Base-by-base conservation (phyloP, 1,140 invertebrate species). In the Bilobella aurantiaca region DNA sequence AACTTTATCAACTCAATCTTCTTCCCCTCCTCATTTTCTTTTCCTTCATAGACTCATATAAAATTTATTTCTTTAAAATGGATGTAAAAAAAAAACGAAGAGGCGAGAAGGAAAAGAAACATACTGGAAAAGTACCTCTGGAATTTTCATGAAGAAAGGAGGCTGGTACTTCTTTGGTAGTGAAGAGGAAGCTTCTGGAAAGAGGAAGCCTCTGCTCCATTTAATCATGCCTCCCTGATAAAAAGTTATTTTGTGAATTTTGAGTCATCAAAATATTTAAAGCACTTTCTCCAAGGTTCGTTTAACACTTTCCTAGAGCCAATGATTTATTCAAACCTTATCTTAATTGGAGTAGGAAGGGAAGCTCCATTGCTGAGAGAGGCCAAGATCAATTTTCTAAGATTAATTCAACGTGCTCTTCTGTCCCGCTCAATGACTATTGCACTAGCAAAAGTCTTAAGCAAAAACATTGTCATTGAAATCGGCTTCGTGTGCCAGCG, bases 1-100 rank as follows among this genome's bases (percentile, higher is more conserved):
- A 72, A 72, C 63, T 72, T 72, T 72, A 72, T 72, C 67, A 72
- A 67, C 62, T 27, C 70, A 69, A 72, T 72, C 70, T 72, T 58
- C 62, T 62, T 66, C 60, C 59, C 46, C 61, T 62, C 65, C 56
- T 47, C 58, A 27, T 29, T 49, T 58, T 49, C 34, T 53, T 57
- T 42, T 59, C 59, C 66, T 70, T 62, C 62, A 56, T 47, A 65
- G 63, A 66, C 56, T 72, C 70, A 72, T 72, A 72, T 72, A 72
- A 72, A 72, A 72, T 72, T 72, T 69, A 72, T 72, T 72, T 23
- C 25, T 23, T 23, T 14, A 23, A 23, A 53, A 53, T 23, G 21
- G 49, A 53, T 23, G 66, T 63, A 32, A 65, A 62, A 58, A 63
- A 63, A 70, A 42, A 46, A 32, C 42, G 23, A 12, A 31, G 34